These are phyloP conservation scores for Pogoniulus pusillus DNA, from an alignment of 2,797 vertebrate genomes.

Conservation along the genomic window DNA sequence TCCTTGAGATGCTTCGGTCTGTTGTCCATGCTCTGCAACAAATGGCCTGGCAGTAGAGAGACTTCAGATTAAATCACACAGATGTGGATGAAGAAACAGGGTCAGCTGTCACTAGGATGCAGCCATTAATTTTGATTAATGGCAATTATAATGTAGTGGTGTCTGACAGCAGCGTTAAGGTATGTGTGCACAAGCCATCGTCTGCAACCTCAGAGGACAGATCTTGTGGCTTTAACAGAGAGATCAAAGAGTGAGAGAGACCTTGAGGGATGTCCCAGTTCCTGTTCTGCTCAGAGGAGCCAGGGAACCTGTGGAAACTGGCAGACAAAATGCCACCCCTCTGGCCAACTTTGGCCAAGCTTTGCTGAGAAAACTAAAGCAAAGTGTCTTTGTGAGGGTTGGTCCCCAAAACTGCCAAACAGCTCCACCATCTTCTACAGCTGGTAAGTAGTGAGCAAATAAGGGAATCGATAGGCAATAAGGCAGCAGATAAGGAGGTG, in stretches of 20 bases:
- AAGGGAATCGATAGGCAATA: conserved; percentile 48
- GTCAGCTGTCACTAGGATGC: not conserved
- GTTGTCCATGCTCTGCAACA: not conserved
- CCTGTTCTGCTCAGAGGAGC: not conserved
- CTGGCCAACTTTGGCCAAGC: not conserved
- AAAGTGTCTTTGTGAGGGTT: not conserved
- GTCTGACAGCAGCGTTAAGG: not conserved
- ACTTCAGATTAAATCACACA: not conserved
- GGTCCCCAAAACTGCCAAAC: not conserved
- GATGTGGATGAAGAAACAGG: not conserved
- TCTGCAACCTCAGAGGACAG: not conserved
- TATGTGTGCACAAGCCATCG: not conserved
- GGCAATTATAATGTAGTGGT: not conserved
- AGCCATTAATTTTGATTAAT: not conserved
- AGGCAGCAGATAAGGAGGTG: conserved; percentile 25
- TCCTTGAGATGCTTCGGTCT: not conserved
- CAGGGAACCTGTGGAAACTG: not conserved
- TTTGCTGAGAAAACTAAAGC: not conserved
- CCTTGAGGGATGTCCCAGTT: not conserved
- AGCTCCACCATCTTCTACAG: not conserved
- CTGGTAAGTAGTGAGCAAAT: conserved; percentile 29
- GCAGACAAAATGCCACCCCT: not conserved
- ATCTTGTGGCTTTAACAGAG: not conserved
- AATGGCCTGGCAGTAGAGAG: not conserved
- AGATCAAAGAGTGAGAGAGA: not conserved